Conservation (phyloP, 2,113 vertebrate genomes). For the Nycticebus coucang region DNA sequence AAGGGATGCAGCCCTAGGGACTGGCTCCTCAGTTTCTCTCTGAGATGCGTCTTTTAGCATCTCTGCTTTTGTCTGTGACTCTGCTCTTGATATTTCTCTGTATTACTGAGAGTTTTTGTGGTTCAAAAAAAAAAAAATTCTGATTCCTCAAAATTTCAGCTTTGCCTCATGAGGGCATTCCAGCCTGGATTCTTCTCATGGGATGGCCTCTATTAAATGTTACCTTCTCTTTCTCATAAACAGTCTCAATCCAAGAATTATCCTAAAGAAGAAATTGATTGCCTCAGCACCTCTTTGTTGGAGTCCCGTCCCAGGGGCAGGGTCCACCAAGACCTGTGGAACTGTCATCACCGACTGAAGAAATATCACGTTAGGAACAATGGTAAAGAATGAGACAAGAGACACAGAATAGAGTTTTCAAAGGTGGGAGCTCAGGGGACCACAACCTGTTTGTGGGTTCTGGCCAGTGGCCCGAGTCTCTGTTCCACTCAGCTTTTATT, state of each 20-base stretch:
- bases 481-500: no score
- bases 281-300: background rate
- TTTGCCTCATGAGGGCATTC: background rate
- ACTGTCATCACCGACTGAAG: no score
- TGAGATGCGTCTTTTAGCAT: background rate
- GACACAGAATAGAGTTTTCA: no score
- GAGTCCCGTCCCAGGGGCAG: no score
- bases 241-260: background rate
- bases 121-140: background rate
- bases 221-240: background rate
- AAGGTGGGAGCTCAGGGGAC: no score
- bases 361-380: no score
- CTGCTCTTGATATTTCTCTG: fast-evolving
- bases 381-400: no score
- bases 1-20: background rate
- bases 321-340: no score
- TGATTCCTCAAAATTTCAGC: background rate
- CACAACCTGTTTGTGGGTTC: no score
- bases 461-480: no score
- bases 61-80: background rate
- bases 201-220: background rate
- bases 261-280: background rate
- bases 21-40: background rate
- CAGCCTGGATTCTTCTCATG: background rate
- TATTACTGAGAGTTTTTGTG: background rate